A percentile compares a stretch with the other conserved stretches of the same genome.
Conservation (phyloP, 1,140 invertebrate species). For the Saccostrea echinata region DNA sequence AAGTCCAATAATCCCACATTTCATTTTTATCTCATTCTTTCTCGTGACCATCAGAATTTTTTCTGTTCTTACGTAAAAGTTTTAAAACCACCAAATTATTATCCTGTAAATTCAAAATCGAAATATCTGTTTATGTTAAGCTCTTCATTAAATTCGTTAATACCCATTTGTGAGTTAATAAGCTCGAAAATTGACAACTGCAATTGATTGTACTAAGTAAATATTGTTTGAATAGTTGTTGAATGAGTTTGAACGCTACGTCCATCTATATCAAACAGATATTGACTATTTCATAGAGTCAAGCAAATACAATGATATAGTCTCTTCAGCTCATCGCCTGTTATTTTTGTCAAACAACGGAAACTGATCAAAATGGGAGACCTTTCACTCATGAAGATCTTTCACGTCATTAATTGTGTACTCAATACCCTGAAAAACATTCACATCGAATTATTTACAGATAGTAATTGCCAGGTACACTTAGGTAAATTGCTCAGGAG, state of each 20-base stretch:
- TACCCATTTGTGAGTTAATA: no score
- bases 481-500: no score
- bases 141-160: no score
- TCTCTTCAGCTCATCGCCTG: conserved; percentile 88
- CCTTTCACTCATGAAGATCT: conserved; percentile 99
- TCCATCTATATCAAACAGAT: no score
- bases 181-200: no score
- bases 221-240: no score
- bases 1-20: no score
- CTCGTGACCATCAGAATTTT: conserved; percentile 99
- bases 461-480: no score
- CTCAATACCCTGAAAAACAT: conserved; percentile 87
- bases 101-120: conserved; percentile 82
- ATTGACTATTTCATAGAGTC: no score
- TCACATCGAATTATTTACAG: not conserved
- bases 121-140: not conserved
- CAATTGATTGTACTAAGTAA: no score
- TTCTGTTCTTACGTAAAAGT: conserved; percentile 95
- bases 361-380: conserved; percentile 93
- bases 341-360: conserved; percentile 91
- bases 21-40: conserved; percentile 94
- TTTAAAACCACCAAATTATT: conserved; percentile 92
- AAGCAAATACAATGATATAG: not conserved
- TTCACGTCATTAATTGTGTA: conserved; percentile 99
- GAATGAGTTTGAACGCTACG: no score